Percentiles rank a stretch among this genome's conserved stretches.
These are phyloP conservation scores for Sebastolobus alascanus DNA, from an alignment of 2,797 vertebrate genomes.

Conservation along the genomic window DNA sequence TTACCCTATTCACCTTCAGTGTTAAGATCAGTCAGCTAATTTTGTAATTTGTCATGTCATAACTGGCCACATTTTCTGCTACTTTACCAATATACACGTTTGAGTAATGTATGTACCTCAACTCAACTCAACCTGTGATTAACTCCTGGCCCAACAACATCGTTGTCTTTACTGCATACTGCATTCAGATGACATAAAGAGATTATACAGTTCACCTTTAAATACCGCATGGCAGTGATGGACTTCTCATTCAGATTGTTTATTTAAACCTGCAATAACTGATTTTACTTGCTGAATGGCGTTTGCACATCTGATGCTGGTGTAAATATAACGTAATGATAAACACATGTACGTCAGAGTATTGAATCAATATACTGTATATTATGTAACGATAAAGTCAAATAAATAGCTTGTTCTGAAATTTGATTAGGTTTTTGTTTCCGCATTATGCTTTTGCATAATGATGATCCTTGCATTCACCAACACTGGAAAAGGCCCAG, in stretches of 20 bases:
- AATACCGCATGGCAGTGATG: neutral
- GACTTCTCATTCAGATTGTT: neutral
- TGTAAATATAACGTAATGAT: neutral
- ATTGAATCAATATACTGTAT: neutral
- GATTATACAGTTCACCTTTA: neutral
- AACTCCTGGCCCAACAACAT: neutral
- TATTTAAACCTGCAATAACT: neutral
- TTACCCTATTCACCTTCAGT: too few species aligned
- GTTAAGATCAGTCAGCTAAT: neutral
- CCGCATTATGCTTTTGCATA: neutral
- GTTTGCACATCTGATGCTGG: conserved; percentile 9
- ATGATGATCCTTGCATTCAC: neutral
- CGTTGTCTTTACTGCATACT: neutral
- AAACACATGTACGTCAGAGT: neutral
- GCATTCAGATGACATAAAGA: neutral
- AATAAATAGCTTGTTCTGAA: conserved; percentile 27
- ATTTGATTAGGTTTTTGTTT: neutral
- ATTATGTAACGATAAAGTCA: neutral
- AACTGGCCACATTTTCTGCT: neutral
- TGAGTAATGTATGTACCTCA: neutral
- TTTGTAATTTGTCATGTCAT: neutral
- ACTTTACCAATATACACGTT: neutral
- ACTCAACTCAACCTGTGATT: neutral
- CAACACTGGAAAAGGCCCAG: neutral
- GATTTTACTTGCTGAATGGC: neutral